Conservation (phyloP, 2,113 vertebrate species). For the Brienomyrus brachyistius region DNA sequence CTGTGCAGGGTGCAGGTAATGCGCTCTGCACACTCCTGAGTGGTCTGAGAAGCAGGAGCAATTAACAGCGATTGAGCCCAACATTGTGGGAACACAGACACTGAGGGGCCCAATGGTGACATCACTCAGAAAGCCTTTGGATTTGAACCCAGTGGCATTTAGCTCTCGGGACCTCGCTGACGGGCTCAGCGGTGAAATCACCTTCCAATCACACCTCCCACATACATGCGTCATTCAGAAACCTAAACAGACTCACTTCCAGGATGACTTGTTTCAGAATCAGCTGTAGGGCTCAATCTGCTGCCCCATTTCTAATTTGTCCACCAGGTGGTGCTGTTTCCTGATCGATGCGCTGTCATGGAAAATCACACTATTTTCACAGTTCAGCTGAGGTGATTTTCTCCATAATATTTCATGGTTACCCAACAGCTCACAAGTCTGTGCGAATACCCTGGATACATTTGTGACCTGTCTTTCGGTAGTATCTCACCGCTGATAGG, state of each 20-base stretch:
- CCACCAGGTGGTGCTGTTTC: not conserved
- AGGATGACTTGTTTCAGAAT: not conserved
- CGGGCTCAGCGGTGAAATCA: not conserved
- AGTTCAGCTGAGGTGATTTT: not conserved
- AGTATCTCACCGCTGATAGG: too few relatives aligned
- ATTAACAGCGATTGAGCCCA: not conserved
- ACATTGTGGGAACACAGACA: not conserved
- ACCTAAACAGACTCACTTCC: not conserved
- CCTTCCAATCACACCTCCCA: not conserved
- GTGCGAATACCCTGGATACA: not conserved
- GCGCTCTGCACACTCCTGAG: not conserved
- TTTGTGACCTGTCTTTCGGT: not conserved
- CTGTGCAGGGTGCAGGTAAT: not conserved
- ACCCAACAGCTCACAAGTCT: not conserved
- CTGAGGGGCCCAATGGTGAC: not conserved
- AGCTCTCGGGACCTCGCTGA: not conserved
- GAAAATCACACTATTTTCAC: not conserved
- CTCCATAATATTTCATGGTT: not conserved
- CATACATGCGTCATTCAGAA: not conserved
- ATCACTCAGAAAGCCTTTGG: not conserved
- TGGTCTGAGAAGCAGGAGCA: not conserved
- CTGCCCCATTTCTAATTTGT: not conserved
- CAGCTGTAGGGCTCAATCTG: not conserved
- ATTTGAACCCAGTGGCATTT: not conserved
- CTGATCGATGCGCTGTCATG: not conserved